These are phyloP conservation scores for Crambe crambe DNA, from an alignment of 37 sponge, comb jelly and placozoan species.

Conservation along the genomic window DNA sequence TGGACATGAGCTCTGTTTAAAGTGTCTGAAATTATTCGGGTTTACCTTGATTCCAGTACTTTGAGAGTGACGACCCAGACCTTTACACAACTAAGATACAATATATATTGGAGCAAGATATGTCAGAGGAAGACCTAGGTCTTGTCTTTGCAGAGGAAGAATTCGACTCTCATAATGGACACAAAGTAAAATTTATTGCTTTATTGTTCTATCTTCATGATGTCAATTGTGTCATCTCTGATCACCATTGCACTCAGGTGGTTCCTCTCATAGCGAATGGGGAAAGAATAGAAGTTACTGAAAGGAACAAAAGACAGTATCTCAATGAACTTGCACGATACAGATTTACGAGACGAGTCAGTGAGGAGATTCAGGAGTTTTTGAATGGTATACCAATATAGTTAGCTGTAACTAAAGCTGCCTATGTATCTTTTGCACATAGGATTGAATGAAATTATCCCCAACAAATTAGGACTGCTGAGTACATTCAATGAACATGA, in stretches of 20 bases:
- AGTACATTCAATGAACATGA: conserved; percentile 95
- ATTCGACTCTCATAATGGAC: conserved; percentile 22
- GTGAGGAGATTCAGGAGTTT: conserved; percentile 79
- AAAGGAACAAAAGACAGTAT: conserved; percentile 86
- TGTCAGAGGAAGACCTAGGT: conserved; percentile 77
- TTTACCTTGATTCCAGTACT: conserved; percentile 72
- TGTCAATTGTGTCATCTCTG: too few relatives aligned
- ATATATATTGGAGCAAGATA: conserved; percentile 85
- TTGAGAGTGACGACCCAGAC: conserved; percentile 91
- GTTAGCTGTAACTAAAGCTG: too few relatives aligned
- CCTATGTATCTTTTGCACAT: background rate
- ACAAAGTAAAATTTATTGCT: too few relatives aligned
- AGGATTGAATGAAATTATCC: conserved; percentile 89
- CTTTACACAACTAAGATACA: conserved; percentile 81
- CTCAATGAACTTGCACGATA: conserved; percentile 81
- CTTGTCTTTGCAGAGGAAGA: conserved; percentile 93
- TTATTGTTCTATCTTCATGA: too few relatives aligned
- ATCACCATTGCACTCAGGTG: too few relatives aligned
- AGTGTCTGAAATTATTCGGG: too few relatives aligned
- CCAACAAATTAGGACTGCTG: conserved; percentile 80
- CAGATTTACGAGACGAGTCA: conserved; percentile 63
- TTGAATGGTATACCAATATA: conserved; percentile 64
- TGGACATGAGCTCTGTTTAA: too few relatives aligned
- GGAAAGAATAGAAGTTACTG: conserved; percentile 75
- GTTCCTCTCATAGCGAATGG: conserved; percentile 81